Conservation (phyloP, 1,140 invertebrate species). For the Lepidurus couesii region DNA sequence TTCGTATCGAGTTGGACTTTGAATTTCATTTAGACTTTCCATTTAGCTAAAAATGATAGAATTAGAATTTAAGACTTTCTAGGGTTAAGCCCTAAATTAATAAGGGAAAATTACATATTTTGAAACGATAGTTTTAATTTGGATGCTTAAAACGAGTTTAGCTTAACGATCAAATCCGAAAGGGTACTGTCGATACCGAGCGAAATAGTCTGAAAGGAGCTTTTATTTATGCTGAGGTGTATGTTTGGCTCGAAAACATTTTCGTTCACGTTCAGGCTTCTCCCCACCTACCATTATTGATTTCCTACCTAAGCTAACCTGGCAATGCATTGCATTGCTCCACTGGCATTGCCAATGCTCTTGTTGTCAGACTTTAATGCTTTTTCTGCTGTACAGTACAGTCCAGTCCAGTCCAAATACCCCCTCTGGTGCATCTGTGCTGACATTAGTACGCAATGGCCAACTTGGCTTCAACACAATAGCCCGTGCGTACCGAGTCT, state of each 20-base stretch:
- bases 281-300: neutral
- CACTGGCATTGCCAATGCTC: conserved; percentile 12
- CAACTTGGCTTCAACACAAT: neutral
- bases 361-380: conserved; percentile 12
- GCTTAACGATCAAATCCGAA: too few species aligned
- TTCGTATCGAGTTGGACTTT: too few species aligned
- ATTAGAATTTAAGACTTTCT: too few species aligned
- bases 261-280: neutral
- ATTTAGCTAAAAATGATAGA: too few species aligned
- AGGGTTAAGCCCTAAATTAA: too few species aligned
- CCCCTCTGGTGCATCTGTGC: neutral
- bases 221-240: neutral
- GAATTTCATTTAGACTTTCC: too few species aligned
- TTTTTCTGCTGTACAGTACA: neutral
- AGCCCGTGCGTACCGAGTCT: too few species aligned
- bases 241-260: neutral
- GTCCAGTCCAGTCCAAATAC: neutral
- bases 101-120: too few species aligned
- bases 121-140: too few species aligned
- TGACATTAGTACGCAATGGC: neutral
- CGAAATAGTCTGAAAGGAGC: neutral
- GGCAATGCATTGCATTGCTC: neutral
- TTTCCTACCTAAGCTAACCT: neutral
- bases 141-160: too few species aligned
- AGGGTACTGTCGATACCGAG: neutral